These are phyloP conservation scores for Myotis myotis DNA, from an alignment of 2,797 vertebrate species.

Conservation along the genomic window DNA sequence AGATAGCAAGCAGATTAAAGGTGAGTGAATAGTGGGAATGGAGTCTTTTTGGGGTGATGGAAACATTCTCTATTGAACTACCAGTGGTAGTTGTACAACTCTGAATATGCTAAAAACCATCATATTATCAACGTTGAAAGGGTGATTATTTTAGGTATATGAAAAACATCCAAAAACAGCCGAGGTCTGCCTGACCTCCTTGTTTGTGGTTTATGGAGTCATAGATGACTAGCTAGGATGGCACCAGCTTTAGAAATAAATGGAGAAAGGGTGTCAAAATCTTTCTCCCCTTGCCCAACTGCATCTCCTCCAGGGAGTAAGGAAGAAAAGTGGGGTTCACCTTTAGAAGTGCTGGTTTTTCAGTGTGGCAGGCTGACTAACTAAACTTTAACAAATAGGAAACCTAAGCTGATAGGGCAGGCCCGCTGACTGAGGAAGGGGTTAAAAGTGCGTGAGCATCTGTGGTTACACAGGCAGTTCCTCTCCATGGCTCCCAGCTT, in stretches of 20 bases:
- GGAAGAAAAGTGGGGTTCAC: background rate
- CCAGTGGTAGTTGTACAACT: no score
- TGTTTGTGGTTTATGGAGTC: background rate
- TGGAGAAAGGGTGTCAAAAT: background rate
- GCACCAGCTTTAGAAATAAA: background rate
- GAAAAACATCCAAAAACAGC: background rate
- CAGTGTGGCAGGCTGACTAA: background rate
- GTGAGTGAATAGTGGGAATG: accelerated
- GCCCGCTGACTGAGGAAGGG: background rate
- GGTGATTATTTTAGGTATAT: background rate
- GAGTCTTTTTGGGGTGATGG: background rate
- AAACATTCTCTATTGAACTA: background rate
- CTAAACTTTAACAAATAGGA: background rate
- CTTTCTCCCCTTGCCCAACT: background rate
- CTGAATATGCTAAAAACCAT: background rate
- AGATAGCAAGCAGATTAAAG: background rate
- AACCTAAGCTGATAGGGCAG: background rate
- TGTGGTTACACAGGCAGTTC: background rate
- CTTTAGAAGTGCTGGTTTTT: background rate
- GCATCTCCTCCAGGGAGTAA: no score
- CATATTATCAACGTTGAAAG: background rate
- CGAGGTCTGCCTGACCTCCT: background rate
- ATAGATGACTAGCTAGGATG: background rate
- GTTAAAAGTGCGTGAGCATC: background rate
- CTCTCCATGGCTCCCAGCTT: background rate